Conservation (phyloP, 2,888 invertebrate species). For the Allolobophora icterica region DNA sequence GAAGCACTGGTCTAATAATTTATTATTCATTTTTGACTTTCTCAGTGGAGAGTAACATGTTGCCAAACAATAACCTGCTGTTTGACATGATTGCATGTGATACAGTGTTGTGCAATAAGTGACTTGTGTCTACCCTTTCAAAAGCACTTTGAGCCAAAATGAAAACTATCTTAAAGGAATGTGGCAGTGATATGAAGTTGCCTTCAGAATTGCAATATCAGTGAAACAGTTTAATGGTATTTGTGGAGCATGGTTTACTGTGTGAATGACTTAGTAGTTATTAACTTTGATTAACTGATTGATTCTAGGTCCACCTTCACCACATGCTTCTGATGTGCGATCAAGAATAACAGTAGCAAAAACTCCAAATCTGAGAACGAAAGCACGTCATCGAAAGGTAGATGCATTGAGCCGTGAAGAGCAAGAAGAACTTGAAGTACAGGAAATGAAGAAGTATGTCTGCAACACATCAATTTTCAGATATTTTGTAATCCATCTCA, state of each 20-base stretch:
- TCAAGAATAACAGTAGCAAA: not conserved
- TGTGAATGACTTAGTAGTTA: not conserved
- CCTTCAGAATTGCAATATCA: not conserved
- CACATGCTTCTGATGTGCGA: not conserved
- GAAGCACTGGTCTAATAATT: too few species aligned
- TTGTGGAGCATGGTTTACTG: not conserved
- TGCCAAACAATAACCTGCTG: not conserved
- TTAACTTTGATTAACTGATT: not conserved
- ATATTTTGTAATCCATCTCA: not conserved
- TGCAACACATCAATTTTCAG: not conserved
- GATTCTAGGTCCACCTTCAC: not conserved
- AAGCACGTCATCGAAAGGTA: not conserved
- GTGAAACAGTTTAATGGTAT: not conserved
- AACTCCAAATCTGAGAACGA: not conserved
- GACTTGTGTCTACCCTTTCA: not conserved
- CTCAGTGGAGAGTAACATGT: not conserved
- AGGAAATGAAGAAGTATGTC: not conserved
- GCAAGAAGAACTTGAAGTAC: not conserved
- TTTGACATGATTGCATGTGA: not conserved
- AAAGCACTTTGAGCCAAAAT: not conserved
- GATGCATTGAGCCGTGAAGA: not conserved
- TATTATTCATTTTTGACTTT: not conserved
- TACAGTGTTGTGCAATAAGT: not conserved
- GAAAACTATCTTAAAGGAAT: not conserved
- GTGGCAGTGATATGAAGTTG: not conserved